Percentiles rank a stretch among this genome's conserved stretches.
These are phyloP conservation scores for Ips nitidus DNA, from an alignment of 1,140 invertebrate species.

Conservation along the genomic window DNA sequence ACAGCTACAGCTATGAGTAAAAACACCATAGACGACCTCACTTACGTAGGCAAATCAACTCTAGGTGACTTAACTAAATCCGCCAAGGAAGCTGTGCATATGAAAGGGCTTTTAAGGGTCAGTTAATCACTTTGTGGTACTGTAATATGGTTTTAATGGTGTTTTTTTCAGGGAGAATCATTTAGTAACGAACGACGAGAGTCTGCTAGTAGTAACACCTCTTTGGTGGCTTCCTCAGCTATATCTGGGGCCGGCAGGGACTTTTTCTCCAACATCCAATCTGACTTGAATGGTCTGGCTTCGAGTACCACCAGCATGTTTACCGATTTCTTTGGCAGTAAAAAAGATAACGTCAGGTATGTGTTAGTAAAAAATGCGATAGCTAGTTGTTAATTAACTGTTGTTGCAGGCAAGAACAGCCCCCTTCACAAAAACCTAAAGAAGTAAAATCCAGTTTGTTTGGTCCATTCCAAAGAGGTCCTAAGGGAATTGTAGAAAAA, in stretches of 20 bases:
- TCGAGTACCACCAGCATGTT: conserved; percentile 89
- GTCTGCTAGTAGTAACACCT: conserved; percentile 54
- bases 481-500: conserved; percentile 84
- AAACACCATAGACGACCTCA: conserved; percentile 83
- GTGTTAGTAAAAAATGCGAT: not conserved
- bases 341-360: conserved; percentile 38
- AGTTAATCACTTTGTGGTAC: conserved; percentile 6
- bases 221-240: conserved; percentile 53
- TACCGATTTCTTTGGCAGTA: conserved; percentile 79
- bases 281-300: conserved; percentile 85
- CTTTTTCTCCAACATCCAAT: conserved; percentile 88
- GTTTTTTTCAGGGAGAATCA: conserved; percentile 45
- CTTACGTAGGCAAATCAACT: conserved; percentile 83
- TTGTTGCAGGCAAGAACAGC: conserved; percentile 35
- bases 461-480: conserved; percentile 75
- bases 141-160: conserved; percentile 4
- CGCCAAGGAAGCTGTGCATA: conserved; percentile 81
- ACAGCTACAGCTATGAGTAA: conserved; percentile 84
- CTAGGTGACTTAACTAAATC: conserved; percentile 88
- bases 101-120: conserved; percentile 83
- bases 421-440: conserved; percentile 57
- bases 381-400: not conserved
- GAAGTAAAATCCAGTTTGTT: conserved; percentile 56
- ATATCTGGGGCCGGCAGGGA: conserved; percentile 66
- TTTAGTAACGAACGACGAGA: conserved; percentile 43